These are phyloP conservation scores for Mystacornis crossleyi DNA, from an alignment of 2,113 vertebrate genomes.

Conservation along the genomic window DNA sequence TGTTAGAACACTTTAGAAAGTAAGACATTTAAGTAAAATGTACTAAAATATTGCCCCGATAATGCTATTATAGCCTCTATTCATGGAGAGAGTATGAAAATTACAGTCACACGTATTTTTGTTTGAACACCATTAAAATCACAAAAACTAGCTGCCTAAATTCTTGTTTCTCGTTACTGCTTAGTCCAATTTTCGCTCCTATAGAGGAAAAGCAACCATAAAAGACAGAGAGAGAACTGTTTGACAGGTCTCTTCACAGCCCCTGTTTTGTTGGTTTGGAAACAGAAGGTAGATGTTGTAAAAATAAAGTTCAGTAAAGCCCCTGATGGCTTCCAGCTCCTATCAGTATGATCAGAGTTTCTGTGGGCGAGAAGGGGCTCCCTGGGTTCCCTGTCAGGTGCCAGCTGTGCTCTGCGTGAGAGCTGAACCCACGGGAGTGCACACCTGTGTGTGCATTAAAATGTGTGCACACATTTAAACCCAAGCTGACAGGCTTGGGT, in stretches of 20 bases:
- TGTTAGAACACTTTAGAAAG: background rate
- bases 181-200: background rate
- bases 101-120: background rate
- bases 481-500: background rate
- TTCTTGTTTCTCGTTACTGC: background rate
- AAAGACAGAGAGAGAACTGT: background rate
- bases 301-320: background rate
- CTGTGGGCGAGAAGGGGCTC: background rate
- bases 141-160: background rate
- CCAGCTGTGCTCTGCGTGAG: background rate
- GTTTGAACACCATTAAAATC: background rate
- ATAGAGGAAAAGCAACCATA: background rate
- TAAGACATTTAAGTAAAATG: background rate
- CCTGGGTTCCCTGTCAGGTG: background rate
- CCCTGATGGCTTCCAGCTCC: background rate
- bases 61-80: background rate
- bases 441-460: background rate
- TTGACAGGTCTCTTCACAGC: background rate
- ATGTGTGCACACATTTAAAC: too few relatives aligned
- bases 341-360: background rate
- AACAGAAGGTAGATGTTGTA: background rate
- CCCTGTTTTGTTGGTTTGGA: background rate
- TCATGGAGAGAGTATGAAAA: background rate
- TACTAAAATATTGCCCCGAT: background rate
- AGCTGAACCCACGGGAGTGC: rapidly evolving